Conservation (phyloP, 2,888 invertebrate genomes). For the Agrochola litura region DNA sequence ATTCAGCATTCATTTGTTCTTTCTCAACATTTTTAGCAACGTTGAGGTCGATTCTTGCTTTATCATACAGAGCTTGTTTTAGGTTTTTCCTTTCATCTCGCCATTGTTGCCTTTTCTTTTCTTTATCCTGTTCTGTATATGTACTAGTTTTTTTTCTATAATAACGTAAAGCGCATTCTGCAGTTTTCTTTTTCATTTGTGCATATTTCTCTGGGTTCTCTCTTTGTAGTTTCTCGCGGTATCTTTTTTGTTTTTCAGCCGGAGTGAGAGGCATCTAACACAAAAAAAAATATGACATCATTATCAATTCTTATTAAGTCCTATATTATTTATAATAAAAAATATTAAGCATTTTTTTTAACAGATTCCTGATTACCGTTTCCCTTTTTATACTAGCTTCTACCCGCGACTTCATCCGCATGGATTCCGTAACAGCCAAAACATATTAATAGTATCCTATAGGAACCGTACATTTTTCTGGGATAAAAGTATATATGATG, state of each 20-base stretch:
- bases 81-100: slow-evolving; percentile 3
- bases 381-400: too few species aligned
- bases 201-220: slow-evolving; percentile 7
- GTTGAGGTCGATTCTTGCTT: neutral
- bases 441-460: too few species aligned
- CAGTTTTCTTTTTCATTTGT: slow-evolving; percentile 8
- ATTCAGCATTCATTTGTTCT: too few species aligned
- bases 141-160: neutral
- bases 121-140: slow-evolving; percentile 9
- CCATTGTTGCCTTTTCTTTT: neutral
- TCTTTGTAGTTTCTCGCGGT: slow-evolving; percentile 3
- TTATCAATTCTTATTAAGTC: neutral
- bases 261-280: slow-evolving; percentile 9
- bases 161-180: slow-evolving; percentile 9
- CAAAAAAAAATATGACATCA: neutral
- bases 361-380: too few species aligned
- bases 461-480: neutral
- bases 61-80: neutral
- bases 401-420: too few species aligned
- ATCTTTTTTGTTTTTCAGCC: slow-evolving; percentile 1
- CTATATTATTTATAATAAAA: too few species aligned
- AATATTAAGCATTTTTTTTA: too few species aligned
- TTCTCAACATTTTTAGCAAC: neutral
- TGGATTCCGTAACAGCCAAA: too few species aligned
- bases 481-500: slow-evolving; percentile 3